Percentiles rank a stretch among this genome's conserved stretches.
These are phyloP conservation scores for Sporophila hypoxantha DNA, from an alignment of 2,113 vertebrate species.

Conservation along the genomic window DNA sequence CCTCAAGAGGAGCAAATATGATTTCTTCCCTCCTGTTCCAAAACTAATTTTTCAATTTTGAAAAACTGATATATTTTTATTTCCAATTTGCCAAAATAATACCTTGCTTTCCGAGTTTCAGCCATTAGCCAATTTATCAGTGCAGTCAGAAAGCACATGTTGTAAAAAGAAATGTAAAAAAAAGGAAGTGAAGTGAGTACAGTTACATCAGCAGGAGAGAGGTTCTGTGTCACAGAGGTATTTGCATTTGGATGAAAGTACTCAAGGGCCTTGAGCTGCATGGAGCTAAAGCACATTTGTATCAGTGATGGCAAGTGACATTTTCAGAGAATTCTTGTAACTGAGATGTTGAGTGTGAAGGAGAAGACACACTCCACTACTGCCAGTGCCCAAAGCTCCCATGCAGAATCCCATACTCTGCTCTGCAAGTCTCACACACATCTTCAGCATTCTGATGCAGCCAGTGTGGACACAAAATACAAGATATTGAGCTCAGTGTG, in stretches of 20 bases:
- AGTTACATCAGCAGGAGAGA: background rate
- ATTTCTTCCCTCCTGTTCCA: background rate
- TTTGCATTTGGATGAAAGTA: background rate
- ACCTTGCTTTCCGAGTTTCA: background rate
- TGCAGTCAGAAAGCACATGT: background rate
- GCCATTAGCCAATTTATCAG: background rate
- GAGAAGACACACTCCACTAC: background rate
- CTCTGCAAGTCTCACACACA: background rate
- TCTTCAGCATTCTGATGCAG: background rate
- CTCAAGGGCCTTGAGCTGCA: background rate
- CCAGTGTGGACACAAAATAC: background rate
- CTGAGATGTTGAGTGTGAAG: background rate
- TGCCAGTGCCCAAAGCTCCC: background rate
- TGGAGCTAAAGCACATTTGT: background rate
- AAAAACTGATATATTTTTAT: background rate
- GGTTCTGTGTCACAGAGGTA: background rate
- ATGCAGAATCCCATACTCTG: fast-evolving
- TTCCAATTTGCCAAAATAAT: background rate
- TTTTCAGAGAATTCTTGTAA: background rate
- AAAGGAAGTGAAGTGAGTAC: background rate
- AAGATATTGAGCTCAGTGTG: background rate
- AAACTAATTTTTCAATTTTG: background rate
- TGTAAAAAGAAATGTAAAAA: background rate
- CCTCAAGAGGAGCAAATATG: background rate
- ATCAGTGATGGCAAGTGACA: background rate